Base-by-base conservation (phyloP, 2,888 invertebrate genomes). In the Eupeodes luniger region DNA sequence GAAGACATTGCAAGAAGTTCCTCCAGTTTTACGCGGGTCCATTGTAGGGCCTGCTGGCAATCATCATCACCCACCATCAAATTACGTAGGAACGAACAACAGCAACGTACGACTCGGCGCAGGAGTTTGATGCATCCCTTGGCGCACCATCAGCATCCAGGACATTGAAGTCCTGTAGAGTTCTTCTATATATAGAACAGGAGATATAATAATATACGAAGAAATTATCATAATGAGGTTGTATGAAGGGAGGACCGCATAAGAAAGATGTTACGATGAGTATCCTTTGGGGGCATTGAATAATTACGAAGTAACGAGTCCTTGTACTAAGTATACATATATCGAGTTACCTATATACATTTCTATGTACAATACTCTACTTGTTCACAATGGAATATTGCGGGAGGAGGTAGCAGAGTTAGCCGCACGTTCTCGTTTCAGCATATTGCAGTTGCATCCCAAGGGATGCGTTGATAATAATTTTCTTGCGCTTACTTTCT, bases 161-260 rank as follows among this genome's bases (percentile, higher is more conserved):
- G 69, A 59, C 55, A 72, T 44, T 72, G 7, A 40, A 40, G 40
- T 40, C 40, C 40, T 40, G 40, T 40, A 5, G 0, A 40, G 27
- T 27, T 27, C 27, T 27, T 27, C 27, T 27, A 27, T 27, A 27
- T 27, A 40, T 40, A 40, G 6, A 0, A 40, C 40, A 40, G 6
- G 40, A 9, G 40, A 9, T 40, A 53, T 66, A 47, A 27, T 19
- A 49, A 49, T 66, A 47, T 70, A 70, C 55, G 69, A 12, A 64
- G 57, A 88, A 88, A 85, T 88, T 85, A 88, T 88, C 88, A 85
- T 88, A 88, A 88, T 88, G 85, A 88, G 74, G 75, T 70, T 51
- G 75, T 77, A 66, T 16, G 77, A 75, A 36, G 84, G 81, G n/a
- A 55, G 55, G n/a, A 34, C 62, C 34, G 10, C 16, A 9, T 51